These are phyloP conservation scores for Macroteleia sp. DNA, from an alignment of 2,888 invertebrate species.

Conservation along the genomic window DNA sequence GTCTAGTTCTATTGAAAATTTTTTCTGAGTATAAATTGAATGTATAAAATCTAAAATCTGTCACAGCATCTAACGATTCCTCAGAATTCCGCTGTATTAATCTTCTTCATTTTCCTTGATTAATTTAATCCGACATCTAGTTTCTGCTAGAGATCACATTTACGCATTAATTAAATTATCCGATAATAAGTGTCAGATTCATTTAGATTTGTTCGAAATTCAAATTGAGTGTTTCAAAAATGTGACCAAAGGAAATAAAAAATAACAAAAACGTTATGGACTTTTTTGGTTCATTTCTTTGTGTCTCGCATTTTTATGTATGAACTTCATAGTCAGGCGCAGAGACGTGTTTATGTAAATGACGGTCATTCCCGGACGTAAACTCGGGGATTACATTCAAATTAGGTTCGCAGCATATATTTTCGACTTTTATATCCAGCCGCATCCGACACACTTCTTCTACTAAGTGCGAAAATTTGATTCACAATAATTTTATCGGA, in stretches of 20 bases:
- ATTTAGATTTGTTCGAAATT: slow-evolving; percentile 43
- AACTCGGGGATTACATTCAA: slow-evolving; percentile 45
- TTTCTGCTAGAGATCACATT: slow-evolving; percentile 53
- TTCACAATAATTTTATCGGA: slow-evolving; percentile 8
- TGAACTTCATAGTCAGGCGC: slow-evolving; percentile 21
- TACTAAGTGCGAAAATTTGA: slow-evolving; percentile 29
- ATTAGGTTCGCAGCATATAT: slow-evolving; percentile 38
- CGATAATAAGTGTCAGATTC: slow-evolving; percentile 59
- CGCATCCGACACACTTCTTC: slow-evolving; percentile 2
- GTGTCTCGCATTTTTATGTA: slow-evolving; percentile 21
- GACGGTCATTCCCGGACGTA: slow-evolving; percentile 31
- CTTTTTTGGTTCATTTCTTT: neutral
- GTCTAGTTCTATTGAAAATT: too few relatives aligned
- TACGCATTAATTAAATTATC: slow-evolving; percentile 57
- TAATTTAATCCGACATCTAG: slow-evolving; percentile 56
- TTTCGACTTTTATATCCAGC: slow-evolving; percentile 36
- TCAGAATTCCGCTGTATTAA: slow-evolving; percentile 42
- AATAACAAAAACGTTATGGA: slow-evolving; percentile 2
- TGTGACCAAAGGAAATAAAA: neutral
- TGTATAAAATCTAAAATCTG: slow-evolving; percentile 20
- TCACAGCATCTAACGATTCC: slow-evolving; percentile 19
- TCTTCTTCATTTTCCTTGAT: slow-evolving; percentile 56
- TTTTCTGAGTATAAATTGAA: too few relatives aligned
- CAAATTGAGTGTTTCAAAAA: slow-evolving; percentile 23
- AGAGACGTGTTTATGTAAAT: slow-evolving; percentile 47